Evolutionary conservation across 2,797 vertebrate species (phyloP).

Genomic region (Lepilemur septentrionalis): DNA sequence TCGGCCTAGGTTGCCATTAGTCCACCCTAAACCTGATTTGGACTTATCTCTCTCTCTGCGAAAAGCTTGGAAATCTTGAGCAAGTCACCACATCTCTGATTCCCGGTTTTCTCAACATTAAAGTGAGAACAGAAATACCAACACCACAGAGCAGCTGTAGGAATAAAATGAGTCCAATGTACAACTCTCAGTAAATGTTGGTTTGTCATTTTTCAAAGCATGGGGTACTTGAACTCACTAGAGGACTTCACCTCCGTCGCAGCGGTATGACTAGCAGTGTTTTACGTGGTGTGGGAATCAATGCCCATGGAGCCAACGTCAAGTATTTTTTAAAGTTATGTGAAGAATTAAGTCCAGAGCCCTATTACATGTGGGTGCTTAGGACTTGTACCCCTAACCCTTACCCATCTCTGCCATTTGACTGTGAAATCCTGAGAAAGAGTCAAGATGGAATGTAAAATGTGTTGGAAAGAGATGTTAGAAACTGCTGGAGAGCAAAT

Average conservation of each 20-base stretch:
- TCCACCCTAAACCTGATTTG: background rate
- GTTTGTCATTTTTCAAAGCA: background rate
- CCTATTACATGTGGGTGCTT: rapidly evolving
- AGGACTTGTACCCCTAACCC: background rate
- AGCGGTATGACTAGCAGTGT: rapidly evolving
- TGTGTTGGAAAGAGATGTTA: no score
- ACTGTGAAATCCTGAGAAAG: background rate
- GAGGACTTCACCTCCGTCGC: rapidly evolving
- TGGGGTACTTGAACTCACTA: background rate
- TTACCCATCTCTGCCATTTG: background rate
- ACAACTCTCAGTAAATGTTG: background rate
- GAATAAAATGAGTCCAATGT: background rate
- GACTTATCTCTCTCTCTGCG: background rate
- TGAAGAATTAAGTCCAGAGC: background rate
- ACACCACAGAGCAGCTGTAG: no score
- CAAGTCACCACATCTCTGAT: background rate
- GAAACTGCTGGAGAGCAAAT: background rate
- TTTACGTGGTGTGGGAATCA: background rate
- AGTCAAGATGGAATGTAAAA: rapidly evolving
- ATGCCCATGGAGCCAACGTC: rapidly evolving
- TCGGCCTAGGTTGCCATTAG: rapidly evolving
- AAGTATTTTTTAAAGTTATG: background rate
- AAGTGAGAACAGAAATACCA: background rate
- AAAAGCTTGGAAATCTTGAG: background rate
- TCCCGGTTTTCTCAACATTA: background rate